These are phyloP conservation scores for Pituophis catenifer DNA, from an alignment of 2,113 vertebrate species.

Conservation along the genomic window DNA sequence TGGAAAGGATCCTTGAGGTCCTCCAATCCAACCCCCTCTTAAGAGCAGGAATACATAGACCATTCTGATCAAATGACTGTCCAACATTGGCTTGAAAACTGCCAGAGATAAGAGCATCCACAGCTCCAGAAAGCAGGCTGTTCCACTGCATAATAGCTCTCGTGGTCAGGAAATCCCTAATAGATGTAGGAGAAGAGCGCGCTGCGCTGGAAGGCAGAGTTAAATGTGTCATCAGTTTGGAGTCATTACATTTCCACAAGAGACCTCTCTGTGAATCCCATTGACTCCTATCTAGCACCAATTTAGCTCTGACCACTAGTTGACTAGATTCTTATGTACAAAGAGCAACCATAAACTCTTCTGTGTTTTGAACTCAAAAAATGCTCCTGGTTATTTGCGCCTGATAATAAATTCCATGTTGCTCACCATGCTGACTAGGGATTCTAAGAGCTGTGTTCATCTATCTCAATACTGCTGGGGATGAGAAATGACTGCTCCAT, in stretches of 20 bases:
- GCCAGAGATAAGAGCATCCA: not conserved
- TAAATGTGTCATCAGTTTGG: not conserved
- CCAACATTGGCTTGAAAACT: not conserved
- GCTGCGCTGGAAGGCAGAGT: not conserved
- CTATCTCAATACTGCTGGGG: not conserved
- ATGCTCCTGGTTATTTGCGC: not conserved
- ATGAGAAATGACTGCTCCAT: not conserved
- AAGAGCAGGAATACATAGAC: not conserved
- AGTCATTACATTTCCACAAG: not conserved
- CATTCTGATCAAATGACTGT: not conserved
- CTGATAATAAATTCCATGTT: not conserved
- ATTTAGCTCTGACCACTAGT: not conserved
- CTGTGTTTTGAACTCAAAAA: not conserved
- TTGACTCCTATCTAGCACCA: not conserved
- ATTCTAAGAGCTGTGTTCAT: not conserved
- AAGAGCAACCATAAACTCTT: not conserved
- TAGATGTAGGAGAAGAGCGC: not conserved
- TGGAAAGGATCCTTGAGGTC: not conserved
- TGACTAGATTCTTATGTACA: not conserved
- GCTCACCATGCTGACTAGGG: not conserved
- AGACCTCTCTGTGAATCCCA: not conserved
- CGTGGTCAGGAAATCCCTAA: not conserved
- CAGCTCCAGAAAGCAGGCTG: not conserved
- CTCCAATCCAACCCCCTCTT: not conserved
- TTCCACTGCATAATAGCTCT: not conserved